A percentile compares a stretch with the other conserved stretches of the same genome.
Conservation (phyloP, 2,113 vertebrate species). For the Takifugu flavidus region DNA sequence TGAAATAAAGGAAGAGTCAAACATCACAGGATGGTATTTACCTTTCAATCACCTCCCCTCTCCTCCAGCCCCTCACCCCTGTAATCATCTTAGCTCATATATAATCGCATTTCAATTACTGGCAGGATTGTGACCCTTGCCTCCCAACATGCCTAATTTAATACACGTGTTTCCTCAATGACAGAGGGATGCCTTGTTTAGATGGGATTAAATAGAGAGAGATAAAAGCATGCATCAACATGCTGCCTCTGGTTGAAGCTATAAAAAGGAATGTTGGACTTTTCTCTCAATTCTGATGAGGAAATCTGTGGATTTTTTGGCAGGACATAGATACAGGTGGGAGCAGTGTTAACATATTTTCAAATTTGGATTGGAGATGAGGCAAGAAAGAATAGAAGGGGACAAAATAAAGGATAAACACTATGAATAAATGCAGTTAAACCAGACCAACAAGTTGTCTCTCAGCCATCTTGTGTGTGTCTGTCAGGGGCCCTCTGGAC, state of each 20-base stretch:
- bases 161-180: conserved; percentile 73
- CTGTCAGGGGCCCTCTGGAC: conserved; percentile 44
- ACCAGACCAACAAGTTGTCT: neutral
- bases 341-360: conserved; percentile 21
- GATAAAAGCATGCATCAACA: conserved; percentile 35
- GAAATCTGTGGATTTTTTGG: conserved; percentile 73
- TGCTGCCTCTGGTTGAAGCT: conserved; percentile 70
- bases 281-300: conserved; percentile 59
- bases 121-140: conserved; percentile 74
- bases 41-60: conserved; percentile 64
- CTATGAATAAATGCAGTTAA: conserved; percentile 5
- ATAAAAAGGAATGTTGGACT: conserved; percentile 57
- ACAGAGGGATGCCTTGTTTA: conserved; percentile 70
- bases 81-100: conserved; percentile 77
- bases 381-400: neutral
- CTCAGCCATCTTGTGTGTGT: conserved; percentile 22
- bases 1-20: conserved; percentile 51
- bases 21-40: conserved; percentile 70
- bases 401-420: conserved; percentile 1
- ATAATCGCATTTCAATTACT: conserved; percentile 78
- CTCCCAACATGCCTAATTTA: conserved; percentile 72
- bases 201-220: neutral
- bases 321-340: neutral
- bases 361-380: neutral
- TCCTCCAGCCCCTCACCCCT: conserved; percentile 34